Percentiles rank a stretch among this genome's conserved stretches.
phyloP scores from a whole-genome alignment of 2,797 vertebrate genomes.

The Crenuchus spilurus region DNA sequence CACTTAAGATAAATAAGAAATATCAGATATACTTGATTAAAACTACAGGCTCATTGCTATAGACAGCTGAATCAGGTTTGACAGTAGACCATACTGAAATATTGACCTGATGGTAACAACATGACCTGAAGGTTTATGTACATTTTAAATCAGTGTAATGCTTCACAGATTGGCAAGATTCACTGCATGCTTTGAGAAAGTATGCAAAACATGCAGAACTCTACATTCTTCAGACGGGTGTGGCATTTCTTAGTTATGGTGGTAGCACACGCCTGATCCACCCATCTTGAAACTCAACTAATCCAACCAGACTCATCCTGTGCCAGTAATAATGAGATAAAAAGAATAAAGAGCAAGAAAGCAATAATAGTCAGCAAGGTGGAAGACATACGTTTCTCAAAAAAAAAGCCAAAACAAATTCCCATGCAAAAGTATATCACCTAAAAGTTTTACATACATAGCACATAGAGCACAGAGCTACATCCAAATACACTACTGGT shows the following conservation, averaged over 20 bases:
- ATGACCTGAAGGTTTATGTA: neutral
- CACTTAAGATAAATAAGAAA: neutral
- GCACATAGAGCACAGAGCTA: no score
- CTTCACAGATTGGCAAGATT: neutral
- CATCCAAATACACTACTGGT: no score
- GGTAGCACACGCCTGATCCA: neutral
- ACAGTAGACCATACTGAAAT: no score
- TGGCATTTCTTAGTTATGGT: neutral
- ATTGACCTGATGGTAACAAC: no score
- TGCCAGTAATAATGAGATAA: neutral
- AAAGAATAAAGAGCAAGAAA: no score
- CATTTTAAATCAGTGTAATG: neutral
- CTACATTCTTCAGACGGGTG: conserved; percentile 13
- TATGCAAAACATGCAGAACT: neutral
- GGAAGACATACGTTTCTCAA: no score
- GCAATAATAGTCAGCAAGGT: no score
- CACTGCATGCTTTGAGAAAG: neutral
- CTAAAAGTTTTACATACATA: no score
- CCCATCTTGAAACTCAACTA: neutral
- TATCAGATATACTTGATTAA: neutral
- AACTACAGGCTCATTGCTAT: neutral
- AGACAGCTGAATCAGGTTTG: no score
- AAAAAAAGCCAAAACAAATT: no score
- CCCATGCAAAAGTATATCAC: no score
- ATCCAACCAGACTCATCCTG: neutral